These are phyloP conservation scores for Drosophila kurseongensis DNA, from an alignment of 1,140 invertebrate genomes.

Conservation along the genomic window DNA sequence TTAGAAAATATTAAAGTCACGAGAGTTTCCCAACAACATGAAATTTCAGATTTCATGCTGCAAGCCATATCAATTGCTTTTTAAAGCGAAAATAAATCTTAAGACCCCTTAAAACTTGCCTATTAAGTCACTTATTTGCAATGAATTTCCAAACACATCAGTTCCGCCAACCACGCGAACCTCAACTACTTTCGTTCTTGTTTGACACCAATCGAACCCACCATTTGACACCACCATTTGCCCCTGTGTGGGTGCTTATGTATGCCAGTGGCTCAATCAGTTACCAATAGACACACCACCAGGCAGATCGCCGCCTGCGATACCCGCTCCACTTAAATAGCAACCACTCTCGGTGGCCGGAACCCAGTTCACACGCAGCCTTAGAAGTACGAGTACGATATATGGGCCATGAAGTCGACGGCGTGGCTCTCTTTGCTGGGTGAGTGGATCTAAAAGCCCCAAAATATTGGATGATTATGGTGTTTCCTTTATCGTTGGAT, in stretches of 20 bases:
- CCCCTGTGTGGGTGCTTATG: conserved; percentile 69
- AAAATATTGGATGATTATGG: neutral
- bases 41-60: conserved; percentile 3
- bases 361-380: conserved; percentile 41
- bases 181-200: conserved; percentile 55
- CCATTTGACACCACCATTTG: conserved; percentile 35
- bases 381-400: conserved; percentile 31
- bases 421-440: conserved; percentile 44
- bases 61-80: neutral
- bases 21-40: neutral
- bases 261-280: conserved; percentile 43
- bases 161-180: conserved; percentile 18
- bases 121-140: neutral
- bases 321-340: conserved; percentile 61
- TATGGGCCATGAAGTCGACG: conserved; percentile 36
- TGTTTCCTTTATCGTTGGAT: neutral
- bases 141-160: conserved; percentile 15
- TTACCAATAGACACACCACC: conserved; percentile 44
- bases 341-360: conserved; percentile 37
- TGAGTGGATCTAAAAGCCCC: conserved; percentile 12
- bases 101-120: neutral
- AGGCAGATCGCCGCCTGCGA: conserved; percentile 49
- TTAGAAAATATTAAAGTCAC: too few relatives aligned
- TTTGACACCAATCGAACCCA: conserved; percentile 31
- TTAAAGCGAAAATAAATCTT: neutral